phyloP scores from a whole-genome alignment of 2,113 vertebrate species.

The Panthera leo region DNA sequence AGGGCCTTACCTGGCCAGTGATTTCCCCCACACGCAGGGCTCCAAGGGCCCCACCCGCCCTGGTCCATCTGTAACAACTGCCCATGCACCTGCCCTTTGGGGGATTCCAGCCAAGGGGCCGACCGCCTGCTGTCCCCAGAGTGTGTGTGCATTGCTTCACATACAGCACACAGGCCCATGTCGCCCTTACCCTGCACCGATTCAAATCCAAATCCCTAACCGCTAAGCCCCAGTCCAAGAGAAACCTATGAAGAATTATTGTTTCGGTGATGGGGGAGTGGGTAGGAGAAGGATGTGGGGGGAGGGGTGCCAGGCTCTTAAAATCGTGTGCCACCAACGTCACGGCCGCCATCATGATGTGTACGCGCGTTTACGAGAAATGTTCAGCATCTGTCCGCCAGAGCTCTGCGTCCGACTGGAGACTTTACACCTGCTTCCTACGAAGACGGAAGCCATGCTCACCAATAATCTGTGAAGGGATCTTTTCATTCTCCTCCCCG shows the following conservation, averaged over 20 bases:
- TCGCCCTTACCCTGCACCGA: background rate
- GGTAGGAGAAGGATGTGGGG: background rate
- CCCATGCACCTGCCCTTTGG: background rate
- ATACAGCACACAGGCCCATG: background rate
- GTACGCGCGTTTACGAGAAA: conserved; percentile 70
- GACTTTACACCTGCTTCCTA: conserved; percentile 75
- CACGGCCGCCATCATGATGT: conserved; percentile 71
- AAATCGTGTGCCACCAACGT: conserved; percentile 73
- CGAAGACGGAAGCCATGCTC: conserved; percentile 31
- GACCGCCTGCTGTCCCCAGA: background rate
- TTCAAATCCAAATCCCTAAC: conserved; percentile 40
- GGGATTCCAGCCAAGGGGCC: conserved; percentile 48
- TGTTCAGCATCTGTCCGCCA: background rate
- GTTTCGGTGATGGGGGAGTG: background rate
- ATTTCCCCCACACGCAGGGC: background rate
- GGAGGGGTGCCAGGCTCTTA: conserved; percentile 71
- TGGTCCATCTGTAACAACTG: conserved; percentile 14
- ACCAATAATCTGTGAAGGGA: conserved; percentile 45
- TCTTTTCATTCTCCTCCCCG: background rate
- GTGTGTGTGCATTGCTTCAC: no score
- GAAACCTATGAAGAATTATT: conserved; percentile 10
- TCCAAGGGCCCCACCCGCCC: background rate
- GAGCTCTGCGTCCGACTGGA: conserved; percentile 66
- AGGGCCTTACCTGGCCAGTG: conserved; percentile 45
- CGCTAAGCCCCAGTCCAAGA: background rate